These are phyloP conservation scores for Synaphobranchus kaupii DNA, from an alignment of 2,797 vertebrate genomes.

Conservation along the genomic window DNA sequence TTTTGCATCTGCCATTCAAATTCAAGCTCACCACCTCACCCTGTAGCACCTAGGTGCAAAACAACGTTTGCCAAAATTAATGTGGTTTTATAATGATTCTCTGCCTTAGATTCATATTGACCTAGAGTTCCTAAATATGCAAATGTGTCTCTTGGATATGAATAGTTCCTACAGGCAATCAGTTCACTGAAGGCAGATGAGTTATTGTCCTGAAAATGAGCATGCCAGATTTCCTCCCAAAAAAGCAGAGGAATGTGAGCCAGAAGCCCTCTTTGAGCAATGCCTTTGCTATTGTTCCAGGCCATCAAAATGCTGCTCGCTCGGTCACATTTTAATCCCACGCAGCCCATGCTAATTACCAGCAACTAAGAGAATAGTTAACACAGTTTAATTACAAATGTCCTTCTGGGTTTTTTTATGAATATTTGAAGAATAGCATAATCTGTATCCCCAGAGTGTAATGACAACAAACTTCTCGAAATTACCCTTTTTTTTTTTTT, in stretches of 20 bases:
- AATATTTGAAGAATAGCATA: neutral
- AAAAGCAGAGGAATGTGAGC: neutral
- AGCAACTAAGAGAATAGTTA: neutral
- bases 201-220: neutral
- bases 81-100: neutral
- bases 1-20: neutral
- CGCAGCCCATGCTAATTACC: neutral
- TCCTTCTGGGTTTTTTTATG: neutral
- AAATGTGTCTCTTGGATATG: neutral
- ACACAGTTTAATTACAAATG: neutral
- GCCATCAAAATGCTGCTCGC: neutral
- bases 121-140: neutral
- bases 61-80: neutral
- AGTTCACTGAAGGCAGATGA: neutral
- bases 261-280: neutral
- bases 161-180: neutral
- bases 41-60: neutral
- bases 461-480: neutral
- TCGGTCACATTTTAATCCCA: neutral
- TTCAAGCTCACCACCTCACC: neutral
- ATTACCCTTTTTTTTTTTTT: neutral
- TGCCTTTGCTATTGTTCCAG: neutral
- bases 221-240: neutral
- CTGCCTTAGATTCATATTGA: neutral
- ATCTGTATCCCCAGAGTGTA: neutral